phyloP scores from a whole-genome alignment of 2,888 invertebrate species.

The Synanthedon vespiformis region DNA sequence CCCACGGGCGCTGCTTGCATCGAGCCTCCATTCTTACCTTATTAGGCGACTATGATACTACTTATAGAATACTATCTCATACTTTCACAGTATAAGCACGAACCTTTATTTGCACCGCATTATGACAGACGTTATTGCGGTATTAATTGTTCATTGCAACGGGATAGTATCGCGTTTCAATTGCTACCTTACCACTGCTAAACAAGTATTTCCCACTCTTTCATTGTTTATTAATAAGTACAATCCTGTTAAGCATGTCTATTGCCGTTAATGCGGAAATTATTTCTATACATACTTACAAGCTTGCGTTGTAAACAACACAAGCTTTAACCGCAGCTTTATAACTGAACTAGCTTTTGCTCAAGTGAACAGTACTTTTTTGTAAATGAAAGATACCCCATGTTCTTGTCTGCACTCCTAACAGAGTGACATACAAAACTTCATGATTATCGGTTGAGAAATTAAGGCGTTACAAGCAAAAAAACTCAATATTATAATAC shows the following conservation, averaged over 20 bases:
- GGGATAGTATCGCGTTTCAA: constrained; percentile 4
- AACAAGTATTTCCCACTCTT: constrained; percentile 33
- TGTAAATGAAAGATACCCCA: too few species aligned
- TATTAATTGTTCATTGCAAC: constrained; percentile 4
- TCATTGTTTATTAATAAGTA: constrained; percentile 33
- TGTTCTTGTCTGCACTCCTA: too few species aligned
- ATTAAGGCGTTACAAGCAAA: too few species aligned
- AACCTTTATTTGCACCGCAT: neutral
- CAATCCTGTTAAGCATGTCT: constrained; percentile 14
- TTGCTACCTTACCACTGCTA: constrained; percentile 1
- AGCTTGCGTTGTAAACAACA: too few species aligned
- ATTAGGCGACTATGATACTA: neutral
- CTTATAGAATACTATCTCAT: neutral
- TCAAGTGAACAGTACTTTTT: too few species aligned
- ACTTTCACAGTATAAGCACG: neutral
- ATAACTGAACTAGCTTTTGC: too few species aligned
- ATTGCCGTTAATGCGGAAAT: neutral
- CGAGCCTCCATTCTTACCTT: neutral
- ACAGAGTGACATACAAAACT: too few species aligned
- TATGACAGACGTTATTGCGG: constrained; percentile 7
- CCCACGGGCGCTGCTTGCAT: neutral
- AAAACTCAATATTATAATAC: too few species aligned
- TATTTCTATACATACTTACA: neutral
- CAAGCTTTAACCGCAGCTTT: too few species aligned
- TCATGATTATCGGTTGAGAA: too few species aligned